phyloP scores from a whole-genome alignment of 2,113 vertebrate species.

The Narcine bancroftii region DNA sequence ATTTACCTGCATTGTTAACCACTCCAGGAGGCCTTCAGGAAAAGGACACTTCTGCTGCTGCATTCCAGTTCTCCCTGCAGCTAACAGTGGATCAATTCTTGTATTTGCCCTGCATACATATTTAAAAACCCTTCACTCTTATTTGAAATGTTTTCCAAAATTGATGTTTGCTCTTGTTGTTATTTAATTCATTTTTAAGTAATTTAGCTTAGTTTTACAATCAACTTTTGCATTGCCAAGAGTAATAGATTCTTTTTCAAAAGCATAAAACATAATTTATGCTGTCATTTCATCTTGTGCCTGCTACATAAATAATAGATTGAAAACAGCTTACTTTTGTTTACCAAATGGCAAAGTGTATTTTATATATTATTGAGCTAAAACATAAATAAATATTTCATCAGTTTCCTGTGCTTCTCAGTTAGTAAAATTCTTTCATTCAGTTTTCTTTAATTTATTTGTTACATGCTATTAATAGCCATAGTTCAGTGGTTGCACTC shows the following conservation, averaged over 20 bases:
- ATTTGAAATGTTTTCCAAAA: not conserved
- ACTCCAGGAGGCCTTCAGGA: not conserved
- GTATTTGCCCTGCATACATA: not conserved
- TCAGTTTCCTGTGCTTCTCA: not conserved
- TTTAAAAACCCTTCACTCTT: not conserved
- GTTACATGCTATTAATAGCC: not conserved
- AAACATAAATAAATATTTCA: not conserved
- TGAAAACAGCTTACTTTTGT: not conserved
- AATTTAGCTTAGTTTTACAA: not conserved
- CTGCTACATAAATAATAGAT: not conserved
- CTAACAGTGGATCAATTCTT: not conserved
- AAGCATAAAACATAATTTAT: not conserved
- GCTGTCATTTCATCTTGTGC: not conserved
- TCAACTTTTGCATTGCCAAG: not conserved
- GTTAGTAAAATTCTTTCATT: not conserved
- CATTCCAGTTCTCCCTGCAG: not conserved
- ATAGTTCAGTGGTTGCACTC: not conserved
- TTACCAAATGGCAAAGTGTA: not conserved
- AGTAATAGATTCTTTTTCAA: not conserved
- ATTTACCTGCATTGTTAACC: too few species aligned
- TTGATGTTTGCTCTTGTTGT: not conserved
- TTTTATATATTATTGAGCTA: slow-evolving; percentile 13
- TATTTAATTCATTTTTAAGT: not conserved
- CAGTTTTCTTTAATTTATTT: not conserved
- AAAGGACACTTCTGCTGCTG: not conserved